Evolutionary conservation across 2,888 invertebrate species (phyloP).

Genomic region (Miltochrista miniata): DNA sequence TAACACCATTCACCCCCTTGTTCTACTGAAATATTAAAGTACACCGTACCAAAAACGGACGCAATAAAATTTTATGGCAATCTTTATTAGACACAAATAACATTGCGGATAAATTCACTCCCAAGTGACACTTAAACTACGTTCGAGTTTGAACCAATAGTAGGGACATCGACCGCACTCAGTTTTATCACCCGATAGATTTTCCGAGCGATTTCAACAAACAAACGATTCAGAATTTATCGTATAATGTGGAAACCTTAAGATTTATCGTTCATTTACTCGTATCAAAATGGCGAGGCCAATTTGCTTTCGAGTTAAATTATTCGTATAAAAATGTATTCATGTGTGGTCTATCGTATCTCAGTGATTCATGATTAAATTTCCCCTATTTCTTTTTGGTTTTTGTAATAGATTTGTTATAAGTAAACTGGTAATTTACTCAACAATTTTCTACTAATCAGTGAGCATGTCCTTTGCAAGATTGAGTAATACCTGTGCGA

Average conservation of each 20-base stretch:
- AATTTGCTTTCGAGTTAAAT: constrained; percentile 19
- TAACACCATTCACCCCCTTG: not conserved
- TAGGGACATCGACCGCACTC: constrained; percentile 35
- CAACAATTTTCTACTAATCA: too few species aligned
- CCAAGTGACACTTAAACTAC: constrained; percentile 16
- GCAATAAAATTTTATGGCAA: not conserved
- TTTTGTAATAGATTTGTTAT: too few species aligned
- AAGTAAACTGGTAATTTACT: too few species aligned
- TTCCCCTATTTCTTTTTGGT: too few species aligned
- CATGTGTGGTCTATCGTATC: constrained; percentile 16
- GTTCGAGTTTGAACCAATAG: constrained; percentile 17
- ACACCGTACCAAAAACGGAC: not conserved
- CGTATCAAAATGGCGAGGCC: constrained; percentile 25
- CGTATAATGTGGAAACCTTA: constrained; percentile 33
- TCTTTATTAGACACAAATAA: constrained; percentile 1
- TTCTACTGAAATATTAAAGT: not conserved
- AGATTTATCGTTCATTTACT: constrained; percentile 40
- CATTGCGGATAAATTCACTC: not conserved
- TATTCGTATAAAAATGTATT: constrained; percentile 25
- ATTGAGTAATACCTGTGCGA: too few species aligned
- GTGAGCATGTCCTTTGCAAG: too few species aligned
- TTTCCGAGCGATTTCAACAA: constrained; percentile 44
- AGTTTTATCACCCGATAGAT: constrained; percentile 43
- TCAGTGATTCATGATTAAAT: constrained; percentile 1
- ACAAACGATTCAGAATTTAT: constrained; percentile 39